A percentile compares a stretch with the other conserved stretches of the same genome.
phyloP scores from a whole-genome alignment of 1,140 invertebrate species.

The Mercenaria mercenaria region DNA sequence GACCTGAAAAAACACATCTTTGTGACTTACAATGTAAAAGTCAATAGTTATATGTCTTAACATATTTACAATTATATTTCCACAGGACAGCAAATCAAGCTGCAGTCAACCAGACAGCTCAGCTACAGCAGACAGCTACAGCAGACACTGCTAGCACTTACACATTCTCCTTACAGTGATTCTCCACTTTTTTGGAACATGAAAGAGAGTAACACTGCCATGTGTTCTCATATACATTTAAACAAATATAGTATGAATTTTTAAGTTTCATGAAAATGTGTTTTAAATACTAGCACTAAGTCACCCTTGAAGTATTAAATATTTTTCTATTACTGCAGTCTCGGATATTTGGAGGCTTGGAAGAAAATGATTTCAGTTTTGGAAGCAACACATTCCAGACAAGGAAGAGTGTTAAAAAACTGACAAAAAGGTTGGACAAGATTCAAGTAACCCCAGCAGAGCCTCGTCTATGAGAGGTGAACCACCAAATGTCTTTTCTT shows the following conservation, averaged over 20 bases:
- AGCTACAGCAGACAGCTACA: no score
- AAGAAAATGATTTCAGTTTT: constrained; percentile 86
- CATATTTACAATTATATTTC: no score
- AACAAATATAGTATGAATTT: no score
- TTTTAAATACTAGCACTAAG: no score
- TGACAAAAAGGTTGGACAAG: constrained; percentile 81
- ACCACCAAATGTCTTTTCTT: constrained; percentile 44
- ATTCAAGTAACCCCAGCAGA: constrained; percentile 68
- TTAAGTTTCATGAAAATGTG: no score
- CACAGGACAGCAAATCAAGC: constrained; percentile 72
- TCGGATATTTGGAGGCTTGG: constrained; percentile 88
- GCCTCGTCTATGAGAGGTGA: constrained; percentile 75
- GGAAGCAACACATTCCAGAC: constrained; percentile 86
- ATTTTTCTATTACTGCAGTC: no score
- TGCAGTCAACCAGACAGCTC: constrained; percentile 73
- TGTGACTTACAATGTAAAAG: no score
- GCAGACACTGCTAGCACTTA: constrained; percentile 90
- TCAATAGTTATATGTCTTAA: no score
- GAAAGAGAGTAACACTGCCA: constrained; percentile 85
- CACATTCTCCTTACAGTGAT: constrained; percentile 92
- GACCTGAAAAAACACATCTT: no score
- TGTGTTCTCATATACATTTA: no score
- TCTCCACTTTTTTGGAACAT: constrained; percentile 92
- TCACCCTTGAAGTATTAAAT: no score
- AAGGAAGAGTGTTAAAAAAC: constrained; percentile 88